Evolutionary conservation across 2,113 vertebrate genomes (phyloP).

Genomic region (Rostratula benghalensis): DNA sequence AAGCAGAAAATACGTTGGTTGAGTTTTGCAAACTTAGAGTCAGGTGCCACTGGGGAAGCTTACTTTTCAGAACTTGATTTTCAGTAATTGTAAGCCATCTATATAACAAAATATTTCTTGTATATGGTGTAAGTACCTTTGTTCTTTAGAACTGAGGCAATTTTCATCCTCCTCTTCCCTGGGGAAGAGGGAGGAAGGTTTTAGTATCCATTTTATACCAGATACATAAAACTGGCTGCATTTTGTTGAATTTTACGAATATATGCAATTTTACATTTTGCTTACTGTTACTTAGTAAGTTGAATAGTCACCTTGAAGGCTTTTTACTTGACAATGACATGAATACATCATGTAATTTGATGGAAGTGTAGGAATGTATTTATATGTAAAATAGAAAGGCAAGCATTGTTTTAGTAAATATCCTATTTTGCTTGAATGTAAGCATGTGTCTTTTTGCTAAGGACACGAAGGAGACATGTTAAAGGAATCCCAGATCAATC

Average conservation of each 20-base stretch:
- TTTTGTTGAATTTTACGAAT: background rate
- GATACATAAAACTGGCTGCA: background rate
- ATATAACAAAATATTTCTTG: background rate
- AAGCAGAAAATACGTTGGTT: background rate
- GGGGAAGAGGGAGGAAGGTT: background rate
- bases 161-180: background rate
- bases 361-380: background rate
- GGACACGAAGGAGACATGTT: conserved; percentile 78
- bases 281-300: background rate
- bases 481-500: conserved; percentile 73
- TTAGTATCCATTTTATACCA: background rate
- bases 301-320: background rate
- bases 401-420: background rate
- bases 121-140: background rate
- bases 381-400: background rate
- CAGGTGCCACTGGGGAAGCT: background rate
- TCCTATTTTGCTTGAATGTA: background rate
- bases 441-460: conserved; percentile 46
- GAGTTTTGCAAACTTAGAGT: background rate
- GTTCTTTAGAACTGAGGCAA: background rate
- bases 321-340: background rate
- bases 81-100: background rate
- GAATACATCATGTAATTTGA: background rate
- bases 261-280: background rate
- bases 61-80: background rate